phyloP scores from a whole-genome alignment of 2,888 invertebrate genomes.

The Hydropsyche betteni region DNA sequence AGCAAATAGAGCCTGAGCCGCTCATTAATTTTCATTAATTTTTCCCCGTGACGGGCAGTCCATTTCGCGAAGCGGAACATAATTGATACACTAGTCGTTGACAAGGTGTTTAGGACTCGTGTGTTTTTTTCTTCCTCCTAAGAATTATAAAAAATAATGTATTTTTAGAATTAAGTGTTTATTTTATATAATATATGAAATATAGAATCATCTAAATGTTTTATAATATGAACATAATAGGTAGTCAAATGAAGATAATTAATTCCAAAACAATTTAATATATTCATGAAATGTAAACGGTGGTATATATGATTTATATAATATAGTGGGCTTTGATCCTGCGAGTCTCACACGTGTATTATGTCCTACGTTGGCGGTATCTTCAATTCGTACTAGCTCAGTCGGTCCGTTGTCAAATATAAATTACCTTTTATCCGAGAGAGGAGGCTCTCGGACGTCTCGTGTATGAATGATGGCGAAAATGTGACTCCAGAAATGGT shows the following conservation, averaged over 20 bases:
- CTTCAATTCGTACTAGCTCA: not conserved
- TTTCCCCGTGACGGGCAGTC: not conserved
- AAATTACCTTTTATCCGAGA: slow-evolving; percentile 32
- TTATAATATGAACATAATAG: too few species aligned
- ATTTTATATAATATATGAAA: too few species aligned
- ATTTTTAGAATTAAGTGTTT: too few species aligned
- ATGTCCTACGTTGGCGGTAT: too few species aligned
- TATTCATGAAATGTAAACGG: too few species aligned
- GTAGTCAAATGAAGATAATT: too few species aligned
- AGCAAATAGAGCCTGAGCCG: slow-evolving; percentile 5
- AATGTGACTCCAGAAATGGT: slow-evolving; percentile 28
- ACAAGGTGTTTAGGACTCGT: not conserved
- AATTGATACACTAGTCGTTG: slow-evolving; percentile 25
- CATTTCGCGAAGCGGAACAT: slow-evolving; percentile 25
- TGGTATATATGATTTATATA: too few species aligned
- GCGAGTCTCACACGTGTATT: too few species aligned
- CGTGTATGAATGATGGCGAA: slow-evolving; percentile 30
- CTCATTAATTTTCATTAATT: slow-evolving; percentile 30
- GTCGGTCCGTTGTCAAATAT: slow-evolving; percentile 24
- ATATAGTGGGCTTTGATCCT: too few species aligned
- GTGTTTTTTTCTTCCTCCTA: not conserved
- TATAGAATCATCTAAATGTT: too few species aligned
- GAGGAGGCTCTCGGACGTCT: slow-evolving; percentile 3
- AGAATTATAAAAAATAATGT: too few species aligned
- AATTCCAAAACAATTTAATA: too few species aligned